Base-by-base conservation (phyloP, 1,140 invertebrate genomes). In the Nymphalis io region DNA sequence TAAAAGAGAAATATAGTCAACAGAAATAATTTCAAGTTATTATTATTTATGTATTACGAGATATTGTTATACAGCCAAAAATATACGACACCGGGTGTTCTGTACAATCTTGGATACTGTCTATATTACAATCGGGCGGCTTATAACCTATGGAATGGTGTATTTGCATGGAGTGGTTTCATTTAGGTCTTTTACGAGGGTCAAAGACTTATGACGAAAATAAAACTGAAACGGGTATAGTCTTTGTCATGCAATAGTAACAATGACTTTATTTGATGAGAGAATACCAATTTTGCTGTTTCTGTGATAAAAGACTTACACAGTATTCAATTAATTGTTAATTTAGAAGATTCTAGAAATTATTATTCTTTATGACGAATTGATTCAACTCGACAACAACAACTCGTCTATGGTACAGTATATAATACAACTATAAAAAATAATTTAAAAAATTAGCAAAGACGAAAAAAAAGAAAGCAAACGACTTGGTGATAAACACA, bases 121-220 rank as follows among this genome's bases (percentile, higher is more conserved):
- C 16, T 46, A 40, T 59, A 66, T 66, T 66, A 46, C 53, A 66
- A 57, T 66, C 64, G 27, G 64, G 3, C 38, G 64, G 55, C 53
- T 66, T 59, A 66, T 48, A 66, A 51, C 51, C 40, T 55, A 66
- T 42, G 53, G 64, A 59, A 66, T 59, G 51, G 62, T 57, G 55
- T 59, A 59, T 66, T 59, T 66, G 55, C 64, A 66, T 66, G 53
- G 53, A 46, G 39, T 59, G 40, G 40, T 59, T 66, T 46, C 55
- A 57, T 58, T 66, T 59, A 23, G 64, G 53, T 18, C 3, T 48
- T 46, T 65, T 65, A 66, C 40, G 64, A 66, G 64, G 53, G 64
- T 66, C 53, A 66, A 66, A 66, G 64, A 66, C 48, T 57, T 42
- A 46, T 38, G 33, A 48, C 39, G 21, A 42, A 59, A 42, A 59